phyloP scores from a whole-genome alignment of 2,113 vertebrate genomes.

The Mugil cephalus region DNA sequence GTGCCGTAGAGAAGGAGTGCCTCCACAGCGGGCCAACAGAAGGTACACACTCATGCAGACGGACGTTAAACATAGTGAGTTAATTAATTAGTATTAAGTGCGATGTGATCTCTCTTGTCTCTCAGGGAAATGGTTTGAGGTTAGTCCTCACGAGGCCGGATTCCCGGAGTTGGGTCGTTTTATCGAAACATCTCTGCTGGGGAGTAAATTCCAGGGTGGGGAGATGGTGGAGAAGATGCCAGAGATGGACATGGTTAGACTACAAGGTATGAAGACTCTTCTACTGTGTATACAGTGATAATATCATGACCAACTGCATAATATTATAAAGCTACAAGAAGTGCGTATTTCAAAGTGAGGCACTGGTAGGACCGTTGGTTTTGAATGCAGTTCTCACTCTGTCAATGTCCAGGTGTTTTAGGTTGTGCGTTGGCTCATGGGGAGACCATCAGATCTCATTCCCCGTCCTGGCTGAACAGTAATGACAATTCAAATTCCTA shows the following conservation, averaged over 20 bases:
- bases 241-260: conserved; percentile 72
- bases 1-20: conserved; percentile 58
- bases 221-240: conserved; percentile 49
- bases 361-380: neutral
- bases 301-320: no score
- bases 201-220: conserved; percentile 59
- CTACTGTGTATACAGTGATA: no score
- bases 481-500: conserved; percentile 6
- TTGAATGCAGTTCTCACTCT: neutral
- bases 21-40: conserved; percentile 18
- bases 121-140: conserved; percentile 70
- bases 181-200: conserved; percentile 60
- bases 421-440: conserved; percentile 58
- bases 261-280: conserved; percentile 64
- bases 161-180: conserved; percentile 72
- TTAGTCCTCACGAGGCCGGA: conserved; percentile 71
- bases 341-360: no score
- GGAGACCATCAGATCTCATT: neutral
- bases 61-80: neutral
- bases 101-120: neutral
- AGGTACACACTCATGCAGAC: conserved; percentile 41
- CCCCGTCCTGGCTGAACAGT: conserved; percentile 69
- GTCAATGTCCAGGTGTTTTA: conserved; percentile 52
- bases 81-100: neutral
- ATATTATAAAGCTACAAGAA: no score